phyloP scores from a whole-genome alignment of 92 coral and sea anemone species.

The Porites divaricata region DNA sequence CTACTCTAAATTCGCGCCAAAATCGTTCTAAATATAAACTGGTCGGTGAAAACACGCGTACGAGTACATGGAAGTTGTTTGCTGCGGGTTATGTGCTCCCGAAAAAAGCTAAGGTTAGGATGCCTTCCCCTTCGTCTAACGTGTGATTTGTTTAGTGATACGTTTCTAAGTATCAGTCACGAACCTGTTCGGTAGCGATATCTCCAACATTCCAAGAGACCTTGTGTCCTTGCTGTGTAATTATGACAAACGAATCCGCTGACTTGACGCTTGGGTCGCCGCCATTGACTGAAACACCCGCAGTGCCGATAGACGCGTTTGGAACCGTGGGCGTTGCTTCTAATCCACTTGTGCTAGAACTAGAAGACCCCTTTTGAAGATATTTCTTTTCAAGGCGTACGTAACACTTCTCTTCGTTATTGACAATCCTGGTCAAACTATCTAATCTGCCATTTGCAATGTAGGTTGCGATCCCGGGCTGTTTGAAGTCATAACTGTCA shows the following conservation, averaged over 20 bases:
- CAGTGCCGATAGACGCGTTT: background rate
- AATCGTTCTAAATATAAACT: too few relatives aligned
- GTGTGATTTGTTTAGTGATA: background rate
- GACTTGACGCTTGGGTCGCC: background rate
- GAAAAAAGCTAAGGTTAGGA: background rate
- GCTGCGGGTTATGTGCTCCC: background rate
- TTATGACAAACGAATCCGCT: background rate
- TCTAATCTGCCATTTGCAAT: slow-evolving; percentile 10
- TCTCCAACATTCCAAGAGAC: slow-evolving; percentile 83
- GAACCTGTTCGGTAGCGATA: slow-evolving; percentile 72
- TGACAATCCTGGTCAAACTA: slow-evolving; percentile 4
- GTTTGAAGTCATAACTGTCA: slow-evolving; percentile 9
- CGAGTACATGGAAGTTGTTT: too few relatives aligned
- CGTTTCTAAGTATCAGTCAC: background rate
- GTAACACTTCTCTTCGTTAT: slow-evolving; percentile 21
- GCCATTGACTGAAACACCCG: background rate
- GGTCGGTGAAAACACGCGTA: too few relatives aligned
- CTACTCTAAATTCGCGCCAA: too few relatives aligned
- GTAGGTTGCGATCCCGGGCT: slow-evolving; percentile 11
- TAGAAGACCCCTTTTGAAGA: background rate
- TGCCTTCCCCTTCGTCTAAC: background rate
- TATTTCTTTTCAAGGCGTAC: slow-evolving; percentile 2
- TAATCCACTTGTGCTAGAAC: background rate
- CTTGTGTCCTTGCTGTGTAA: slow-evolving; percentile 26
- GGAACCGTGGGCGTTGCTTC: background rate